Evolutionary conservation across 2,797 vertebrate genomes (phyloP).

Genomic region (Sebastes taczanowskii): DNA sequence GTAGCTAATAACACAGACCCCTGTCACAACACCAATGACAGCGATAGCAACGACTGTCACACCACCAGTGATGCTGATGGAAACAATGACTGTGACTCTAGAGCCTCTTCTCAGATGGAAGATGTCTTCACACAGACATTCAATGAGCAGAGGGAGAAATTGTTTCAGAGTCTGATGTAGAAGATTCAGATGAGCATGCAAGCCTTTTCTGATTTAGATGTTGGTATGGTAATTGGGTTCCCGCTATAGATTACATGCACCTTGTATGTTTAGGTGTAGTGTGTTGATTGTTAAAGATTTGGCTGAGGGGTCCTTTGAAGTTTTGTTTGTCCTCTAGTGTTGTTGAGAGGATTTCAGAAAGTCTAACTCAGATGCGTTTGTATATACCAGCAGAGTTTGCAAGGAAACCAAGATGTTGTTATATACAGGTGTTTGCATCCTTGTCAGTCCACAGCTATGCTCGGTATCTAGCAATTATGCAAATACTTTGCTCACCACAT

Average conservation of each 20-base stretch:
- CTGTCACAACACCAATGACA: too few relatives aligned
- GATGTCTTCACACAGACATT: too few relatives aligned
- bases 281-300: conserved; percentile 1
- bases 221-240: conserved; percentile 28
- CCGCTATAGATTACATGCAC: conserved; percentile 17
- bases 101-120: too few relatives aligned
- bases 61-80: too few relatives aligned
- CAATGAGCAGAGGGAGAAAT: too few relatives aligned
- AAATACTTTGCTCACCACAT: not conserved
- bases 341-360: conserved; percentile 21
- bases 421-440: conserved; percentile 23
- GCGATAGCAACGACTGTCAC: too few relatives aligned
- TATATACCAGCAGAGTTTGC: conserved; percentile 27
- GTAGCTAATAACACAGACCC: too few relatives aligned
- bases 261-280: conserved; percentile 21
- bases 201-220: not conserved
- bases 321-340: conserved; percentile 1
- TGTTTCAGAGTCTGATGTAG: too few relatives aligned
- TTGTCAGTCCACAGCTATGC: not conserved
- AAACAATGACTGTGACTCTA: too few relatives aligned
- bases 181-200: too few relatives aligned
- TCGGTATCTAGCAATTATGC: not conserved
- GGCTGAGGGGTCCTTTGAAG: conserved; percentile 14
- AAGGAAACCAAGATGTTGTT: conserved; percentile 29
- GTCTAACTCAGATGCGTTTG: not conserved